Evolutionary conservation across 2,888 invertebrate species (phyloP).

Genomic region (Cephus pulcher): DNA sequence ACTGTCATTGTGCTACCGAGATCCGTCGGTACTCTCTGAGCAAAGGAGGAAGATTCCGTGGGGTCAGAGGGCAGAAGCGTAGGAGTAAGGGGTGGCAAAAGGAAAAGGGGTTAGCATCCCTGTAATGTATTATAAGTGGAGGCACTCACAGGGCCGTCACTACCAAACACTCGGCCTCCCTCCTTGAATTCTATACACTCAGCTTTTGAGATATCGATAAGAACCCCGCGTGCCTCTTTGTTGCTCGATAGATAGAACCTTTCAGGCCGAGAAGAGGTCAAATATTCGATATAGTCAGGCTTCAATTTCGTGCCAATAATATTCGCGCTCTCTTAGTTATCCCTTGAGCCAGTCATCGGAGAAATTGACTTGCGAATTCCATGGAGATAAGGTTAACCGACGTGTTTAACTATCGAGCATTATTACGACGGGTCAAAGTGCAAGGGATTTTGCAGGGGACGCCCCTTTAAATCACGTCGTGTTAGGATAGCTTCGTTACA

Average conservation of each 20-base stretch:
- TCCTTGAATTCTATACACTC: constrained; percentile 36
- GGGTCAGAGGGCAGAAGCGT: not conserved
- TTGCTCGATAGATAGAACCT: constrained; percentile 51
- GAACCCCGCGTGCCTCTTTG: constrained; percentile 46
- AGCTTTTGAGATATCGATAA: constrained; percentile 54
- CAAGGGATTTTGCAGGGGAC: too few species aligned
- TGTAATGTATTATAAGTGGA: constrained; percentile 50
- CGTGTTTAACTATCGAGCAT: not conserved
- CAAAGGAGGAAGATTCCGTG: not conserved
- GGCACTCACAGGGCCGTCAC: constrained; percentile 51
- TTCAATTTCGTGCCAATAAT: constrained; percentile 55
- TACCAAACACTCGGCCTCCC: constrained; percentile 48
- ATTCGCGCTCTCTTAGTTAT: constrained; percentile 14
- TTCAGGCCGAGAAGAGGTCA: constrained; percentile 46
- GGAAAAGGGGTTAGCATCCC: constrained; percentile 11
- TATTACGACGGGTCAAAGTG: too few species aligned
- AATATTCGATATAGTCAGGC: constrained; percentile 45
- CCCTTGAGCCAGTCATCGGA: not conserved
- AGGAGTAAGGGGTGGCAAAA: constrained; percentile 15
- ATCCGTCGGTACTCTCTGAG: not conserved
- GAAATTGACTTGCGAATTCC: not conserved
- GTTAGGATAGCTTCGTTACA: not conserved
- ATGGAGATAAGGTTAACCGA: not conserved
- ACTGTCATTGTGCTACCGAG: not conserved
- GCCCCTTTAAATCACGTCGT: not conserved